Percentiles rank a stretch among this genome's conserved stretches.
phyloP scores from a whole-genome alignment of 2,797 vertebrate species.

The Pelochelys cantorii region DNA sequence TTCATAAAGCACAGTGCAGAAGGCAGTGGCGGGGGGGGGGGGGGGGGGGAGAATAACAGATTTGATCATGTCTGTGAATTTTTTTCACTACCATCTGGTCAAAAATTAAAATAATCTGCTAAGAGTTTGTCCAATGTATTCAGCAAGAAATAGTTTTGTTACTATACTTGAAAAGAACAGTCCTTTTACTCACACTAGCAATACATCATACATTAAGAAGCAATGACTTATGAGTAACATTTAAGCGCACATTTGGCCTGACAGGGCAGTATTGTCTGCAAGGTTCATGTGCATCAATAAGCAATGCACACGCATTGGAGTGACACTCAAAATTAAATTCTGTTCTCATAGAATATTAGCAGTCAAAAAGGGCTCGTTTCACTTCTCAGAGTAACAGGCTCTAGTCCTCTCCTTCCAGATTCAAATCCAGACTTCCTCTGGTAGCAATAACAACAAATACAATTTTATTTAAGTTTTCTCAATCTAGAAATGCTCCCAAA shows the following conservation, averaged over 20 bases:
- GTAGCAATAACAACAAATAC: not conserved
- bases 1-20: not conserved
- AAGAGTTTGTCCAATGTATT: too few relatives aligned
- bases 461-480: not conserved
- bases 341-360: not conserved
- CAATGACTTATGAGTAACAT: too few relatives aligned
- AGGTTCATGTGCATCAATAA: not conserved
- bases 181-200: too few relatives aligned
- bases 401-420: not conserved
- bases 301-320: not conserved
- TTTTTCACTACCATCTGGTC: too few relatives aligned
- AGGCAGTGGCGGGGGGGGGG: not conserved
- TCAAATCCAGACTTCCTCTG: not conserved
- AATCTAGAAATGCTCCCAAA: not conserved
- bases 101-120: too few relatives aligned
- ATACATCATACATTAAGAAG: too few relatives aligned
- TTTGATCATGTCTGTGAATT: too few relatives aligned
- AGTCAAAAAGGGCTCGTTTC: not conserved
- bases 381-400: not conserved
- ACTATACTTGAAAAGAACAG: too few relatives aligned
- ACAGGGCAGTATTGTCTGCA: not conserved
- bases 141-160: too few relatives aligned
- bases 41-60: too few relatives aligned
- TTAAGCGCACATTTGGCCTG: too few relatives aligned
- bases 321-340: not conserved